Evolutionary conservation across 2,113 vertebrate genomes (phyloP), one percentile per base, ranked within the genome.

Genomic region (Rhinopithecus roxellana): DNA sequence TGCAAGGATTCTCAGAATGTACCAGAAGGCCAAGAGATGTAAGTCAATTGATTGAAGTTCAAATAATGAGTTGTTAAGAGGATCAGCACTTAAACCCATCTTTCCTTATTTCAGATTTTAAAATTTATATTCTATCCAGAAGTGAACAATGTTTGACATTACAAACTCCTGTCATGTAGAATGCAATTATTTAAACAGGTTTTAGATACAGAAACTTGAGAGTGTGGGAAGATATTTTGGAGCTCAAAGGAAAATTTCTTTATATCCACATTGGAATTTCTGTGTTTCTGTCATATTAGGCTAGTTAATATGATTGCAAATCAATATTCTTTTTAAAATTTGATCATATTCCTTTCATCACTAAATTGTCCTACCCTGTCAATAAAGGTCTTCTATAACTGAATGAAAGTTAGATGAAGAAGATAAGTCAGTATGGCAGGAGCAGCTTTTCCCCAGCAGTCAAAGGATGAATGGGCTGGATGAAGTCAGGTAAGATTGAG

Each of bases 11-110:
- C 57, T 97, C 35, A 72, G 57, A 83, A 87, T 57, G n/a, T 61
- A 72, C 20, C 10, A 70, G 64, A 95, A 81, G 13, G 35, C 32
- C 45, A 43, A 83, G 43, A 64, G 14, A 72, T 45, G 12, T 64
- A 82, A 57, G 23, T 8, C 61, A 52, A 95, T 72, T 61, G 35
- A 13, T 43, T 69, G 57, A 93, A 85, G 30, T 32, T 52, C 80
- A 95, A 95, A 64, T 70, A 92, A 85, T 81, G 38, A 87, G n/a
- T 81, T 14, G 64, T n/a, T 87, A 57, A 27, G 32, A 92, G 27
- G 10, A 64, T 72, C 69, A 61, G 13, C 87, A 72, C 69, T 80
- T 55, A 94, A 16, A 67, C 5, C 43, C 25, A 59, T 82, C 27
- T 92, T 50, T 45, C 11, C 6, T 11, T 72, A 25, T 30, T 94